phyloP scores from a whole-genome alignment of 2,888 invertebrate genomes.

The Gortyna flavago region DNA sequence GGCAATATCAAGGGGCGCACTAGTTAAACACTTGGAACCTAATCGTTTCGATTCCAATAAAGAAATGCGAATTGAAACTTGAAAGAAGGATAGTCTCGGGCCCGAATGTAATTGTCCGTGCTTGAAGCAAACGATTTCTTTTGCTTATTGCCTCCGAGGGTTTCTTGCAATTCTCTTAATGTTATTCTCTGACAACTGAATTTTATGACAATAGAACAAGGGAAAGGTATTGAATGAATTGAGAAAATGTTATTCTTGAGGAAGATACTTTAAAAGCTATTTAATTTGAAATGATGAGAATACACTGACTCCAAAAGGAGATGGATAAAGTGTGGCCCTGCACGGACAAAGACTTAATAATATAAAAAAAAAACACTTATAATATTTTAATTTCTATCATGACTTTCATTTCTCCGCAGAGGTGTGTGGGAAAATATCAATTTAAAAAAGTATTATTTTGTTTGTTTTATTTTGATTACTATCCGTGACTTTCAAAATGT shows the following conservation, averaged over 20 bases:
- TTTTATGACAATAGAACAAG: conserved; percentile 78
- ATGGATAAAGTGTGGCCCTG: too few relatives aligned
- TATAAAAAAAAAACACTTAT: too few relatives aligned
- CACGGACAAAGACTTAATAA: too few relatives aligned
- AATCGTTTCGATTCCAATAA: conserved; percentile 81
- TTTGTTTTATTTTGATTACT: too few relatives aligned
- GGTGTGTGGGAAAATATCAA: too few relatives aligned
- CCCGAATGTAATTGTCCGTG: conserved; percentile 84
- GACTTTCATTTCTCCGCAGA: too few relatives aligned
- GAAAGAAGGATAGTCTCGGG: conserved; percentile 81
- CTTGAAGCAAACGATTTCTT: conserved; percentile 84
- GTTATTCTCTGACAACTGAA: conserved; percentile 82
- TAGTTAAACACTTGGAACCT: conserved; percentile 73
- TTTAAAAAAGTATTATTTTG: too few relatives aligned
- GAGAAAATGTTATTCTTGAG: conserved; percentile 45
- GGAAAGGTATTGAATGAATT: conserved; percentile 59
- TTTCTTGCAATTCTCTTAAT: conserved; percentile 84
- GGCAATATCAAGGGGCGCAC: conserved; percentile 66
- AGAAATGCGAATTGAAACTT: conserved; percentile 84
- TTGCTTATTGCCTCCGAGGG: conserved; percentile 83
- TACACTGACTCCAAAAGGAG: conserved; percentile 1
- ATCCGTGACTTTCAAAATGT: too few relatives aligned
- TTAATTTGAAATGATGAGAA: neutral
- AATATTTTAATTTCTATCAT: too few relatives aligned
- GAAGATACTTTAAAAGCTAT: conserved; percentile 23